Base-by-base conservation (phyloP, 2,113 vertebrate genomes). In the Psettodes erumei region DNA sequence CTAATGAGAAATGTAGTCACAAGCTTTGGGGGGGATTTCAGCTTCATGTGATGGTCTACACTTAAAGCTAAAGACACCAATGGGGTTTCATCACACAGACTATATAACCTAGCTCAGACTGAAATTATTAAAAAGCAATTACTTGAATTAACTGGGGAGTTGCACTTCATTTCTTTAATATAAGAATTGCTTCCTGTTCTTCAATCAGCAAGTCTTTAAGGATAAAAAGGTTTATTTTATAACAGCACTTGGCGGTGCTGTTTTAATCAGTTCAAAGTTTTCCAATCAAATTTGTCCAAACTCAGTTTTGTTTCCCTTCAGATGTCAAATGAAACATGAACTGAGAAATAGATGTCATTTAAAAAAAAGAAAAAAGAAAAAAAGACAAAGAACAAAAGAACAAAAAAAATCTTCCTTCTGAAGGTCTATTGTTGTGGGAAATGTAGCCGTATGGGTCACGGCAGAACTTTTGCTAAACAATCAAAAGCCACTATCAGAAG, bases 1-100 rank as follows among this genome's bases (percentile, higher is more conserved):
- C 67, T 77, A 70, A 86, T 84, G 69, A 85, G 59, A 81, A 83
- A 70, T 66, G 37, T 63, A 72, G 86, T 80, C 64, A 21, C n/a
- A 11, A n/a, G 27, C 25, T 58, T 42, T 27, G n/a, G 33, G 50
- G 27, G 33, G 25, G 61, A 35, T 71, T 63, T 63, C 43, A 8
- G 37, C 53, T 21, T 60, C 0, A 67, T 68, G 23, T 23, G 23
- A 33, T 2, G 8, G 6, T 70, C 12, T 23, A 12, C 74, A 74
- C 23, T 47, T 47, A 10, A 72, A 42, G 58, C 79, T 28, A 45
- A 50, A 51, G 25, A 33, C 35, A 51, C 13, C 71, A 50, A 56
- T 23, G 19, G n/a, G 23, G 30, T 51, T 58, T 55, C 19, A 61
- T 40, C n/a, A 23, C 18, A 63, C 19, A 7, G 23, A 8, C 16